Base-by-base conservation (phyloP, 37 sponge, comb jelly and placozoan species). In the Hormiphora californensis region DNA sequence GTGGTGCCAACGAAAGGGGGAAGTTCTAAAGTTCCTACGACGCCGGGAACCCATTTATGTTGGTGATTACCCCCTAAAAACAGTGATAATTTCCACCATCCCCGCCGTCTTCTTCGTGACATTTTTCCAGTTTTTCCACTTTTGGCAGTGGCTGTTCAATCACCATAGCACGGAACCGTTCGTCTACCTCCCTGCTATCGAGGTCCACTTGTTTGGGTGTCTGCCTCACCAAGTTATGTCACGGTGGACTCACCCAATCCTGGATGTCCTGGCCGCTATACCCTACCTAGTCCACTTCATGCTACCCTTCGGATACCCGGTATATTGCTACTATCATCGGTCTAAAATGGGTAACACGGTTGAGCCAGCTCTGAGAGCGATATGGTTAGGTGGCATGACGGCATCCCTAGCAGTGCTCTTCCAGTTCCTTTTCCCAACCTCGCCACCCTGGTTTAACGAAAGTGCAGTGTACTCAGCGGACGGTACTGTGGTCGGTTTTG, bases 401-500 rank as follows among this genome's bases (percentile, higher is more conserved):
- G 40, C 46, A 25, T 73, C 81, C 5, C 11, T 73, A 19, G 40
- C 81, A 36, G 81, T 73, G 32, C 25, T 73, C 30, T 43, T 46
- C 23, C 81, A 73, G 25, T 28, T 73, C 8, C 43, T 73, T 41
- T n/a, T 73, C 8, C 81, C 81, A 22, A 73, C 81, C n/a, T 43
- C 81, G 19, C 81, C 81, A n/a, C 81, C 81, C 8, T 73, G 81
- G 81, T 73, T 73, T 41, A 73, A 73, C 23, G 81, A 73, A 46
- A 43, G 46, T 5, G 81, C 81, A 43, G 81, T 73, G 9, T 73
- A 73, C 23, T 43, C 40, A 43, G 81, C 41, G 7, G 46, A 73
- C 4, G 81, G 81, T 25, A 41, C 12, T 23, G 27, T 73, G 5
- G 9, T 73, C 7, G 21, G 43, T 46, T 36, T 33, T n/a, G 81